phyloP scores from a whole-genome alignment of 2,113 vertebrate species.

The Acanthochromis polyacanthus region DNA sequence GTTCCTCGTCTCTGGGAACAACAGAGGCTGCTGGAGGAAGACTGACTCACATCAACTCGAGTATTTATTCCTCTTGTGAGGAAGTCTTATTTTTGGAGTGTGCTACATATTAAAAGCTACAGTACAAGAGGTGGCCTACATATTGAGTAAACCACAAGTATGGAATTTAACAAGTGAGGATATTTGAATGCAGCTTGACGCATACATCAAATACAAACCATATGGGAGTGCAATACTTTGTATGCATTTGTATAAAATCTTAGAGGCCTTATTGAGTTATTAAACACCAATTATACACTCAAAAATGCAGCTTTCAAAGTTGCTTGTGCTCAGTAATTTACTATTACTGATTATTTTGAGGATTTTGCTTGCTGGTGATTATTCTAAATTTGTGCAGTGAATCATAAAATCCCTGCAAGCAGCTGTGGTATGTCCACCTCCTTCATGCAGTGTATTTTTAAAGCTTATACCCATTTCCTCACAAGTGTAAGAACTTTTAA shows the following conservation, averaged over 20 bases:
- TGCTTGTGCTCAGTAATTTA: neutral
- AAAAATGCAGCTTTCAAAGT: neutral
- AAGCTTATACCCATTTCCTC: neutral
- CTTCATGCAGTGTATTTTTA: neutral
- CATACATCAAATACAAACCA: neutral
- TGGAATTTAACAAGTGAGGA: neutral
- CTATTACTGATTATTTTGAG: neutral
- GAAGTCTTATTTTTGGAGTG: slow-evolving; percentile 41
- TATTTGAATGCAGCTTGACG: neutral
- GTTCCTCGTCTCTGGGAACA: slow-evolving; percentile 1
- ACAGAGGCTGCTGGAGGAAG: slow-evolving; percentile 1
- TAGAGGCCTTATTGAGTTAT: neutral
- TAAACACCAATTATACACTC: neutral
- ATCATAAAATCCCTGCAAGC: neutral
- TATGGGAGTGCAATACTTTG: neutral
- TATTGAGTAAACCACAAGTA: neutral
- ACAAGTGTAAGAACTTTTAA: too few relatives aligned
- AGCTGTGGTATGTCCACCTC: neutral
- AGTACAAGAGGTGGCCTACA: slow-evolving; percentile 32
- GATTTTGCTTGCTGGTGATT: neutral
- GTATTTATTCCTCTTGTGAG: slow-evolving; percentile 11
- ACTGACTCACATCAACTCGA: slow-evolving; percentile 34
- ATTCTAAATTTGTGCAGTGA: neutral
- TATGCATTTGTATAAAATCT: neutral
- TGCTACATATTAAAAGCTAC: slow-evolving; percentile 15